Base-by-base conservation (phyloP, 2,888 invertebrate species). In the Seladonia tumulorum region DNA sequence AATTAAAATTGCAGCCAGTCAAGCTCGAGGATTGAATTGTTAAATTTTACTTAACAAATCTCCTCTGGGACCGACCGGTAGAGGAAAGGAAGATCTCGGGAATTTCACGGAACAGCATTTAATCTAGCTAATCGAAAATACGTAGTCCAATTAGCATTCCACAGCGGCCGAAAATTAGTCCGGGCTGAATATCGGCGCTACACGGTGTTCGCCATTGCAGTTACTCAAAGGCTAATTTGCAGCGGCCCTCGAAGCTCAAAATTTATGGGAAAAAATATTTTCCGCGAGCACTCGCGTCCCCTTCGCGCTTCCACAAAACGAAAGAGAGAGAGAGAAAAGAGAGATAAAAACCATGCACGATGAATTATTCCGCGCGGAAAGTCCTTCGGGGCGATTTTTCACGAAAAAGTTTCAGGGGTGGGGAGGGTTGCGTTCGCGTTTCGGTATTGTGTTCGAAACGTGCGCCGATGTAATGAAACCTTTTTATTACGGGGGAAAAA, bases 141-240 rank as follows among this genome's bases (percentile, higher is more conserved):
- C 85, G 81, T 68, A 76, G 79, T 76, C 81, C 86, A 86, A 86
- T 86, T 81, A 79, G 81, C 79, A 68, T 82, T 53, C 76, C 78
- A 74, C 79, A 85, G 81, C 81, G 75, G 57, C 70, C n/a, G 85
- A 82, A 85, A 86, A 85, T 86, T 85, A 86, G 76, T 85, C 79
- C 63, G 8, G 22, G 18, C 57, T 66, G 70, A 75, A 60, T 78
- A 84, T 84, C 83, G 66, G 60, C 25, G 39, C 57, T 57, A n/a
- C n/a, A 57, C 25, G 39, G 49, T 70, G 47, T 82, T 70, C 25
- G 68, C 25, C n/a, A 25, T 29, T 45, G 39, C 42, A 35, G 22
- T 29, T 22, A 35, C 68, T 68, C 68, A 35, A 39, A 22, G 68
- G 35, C 68, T 68, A 68, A 68, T 68, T 39, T 68, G 39, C 68